Evolutionary conservation across 2,113 vertebrate genomes (phyloP).

Genomic region (Petrocephalus microphthalmus): DNA sequence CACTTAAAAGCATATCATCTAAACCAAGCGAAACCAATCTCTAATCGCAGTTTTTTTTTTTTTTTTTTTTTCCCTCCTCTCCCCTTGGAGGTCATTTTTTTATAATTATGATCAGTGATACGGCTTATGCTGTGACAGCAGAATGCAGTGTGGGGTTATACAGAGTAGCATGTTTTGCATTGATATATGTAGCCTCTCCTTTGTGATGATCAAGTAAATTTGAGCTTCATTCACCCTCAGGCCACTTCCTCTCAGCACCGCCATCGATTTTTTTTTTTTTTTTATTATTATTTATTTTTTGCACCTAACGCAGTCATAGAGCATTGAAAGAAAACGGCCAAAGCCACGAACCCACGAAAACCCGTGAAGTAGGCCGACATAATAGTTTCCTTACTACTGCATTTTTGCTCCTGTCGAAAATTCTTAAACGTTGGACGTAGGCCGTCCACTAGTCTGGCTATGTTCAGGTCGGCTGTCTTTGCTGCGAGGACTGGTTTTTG

Average conservation of each 20-base stretch:
- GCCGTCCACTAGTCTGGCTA: neutral
- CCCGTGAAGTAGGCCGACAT: neutral
- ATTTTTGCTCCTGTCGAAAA: neutral
- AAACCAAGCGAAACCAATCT: neutral
- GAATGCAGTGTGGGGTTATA: neutral
- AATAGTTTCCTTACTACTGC: neutral
- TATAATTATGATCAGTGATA: neutral
- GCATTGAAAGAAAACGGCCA: neutral
- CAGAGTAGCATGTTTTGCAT: neutral
- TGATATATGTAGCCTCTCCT: neutral
- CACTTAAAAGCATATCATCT: neutral
- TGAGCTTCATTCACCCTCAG: neutral
- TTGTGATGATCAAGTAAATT: constrained; percentile 1
- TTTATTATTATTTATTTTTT: neutral
- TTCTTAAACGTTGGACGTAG: neutral
- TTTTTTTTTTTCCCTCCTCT: no score
- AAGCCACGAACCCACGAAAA: neutral
- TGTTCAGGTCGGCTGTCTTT: neutral
- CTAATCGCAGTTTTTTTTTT: no score
- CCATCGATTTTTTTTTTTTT: neutral
- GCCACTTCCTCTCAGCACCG: neutral
- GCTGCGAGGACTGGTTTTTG: neutral
- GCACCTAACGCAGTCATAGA: neutral
- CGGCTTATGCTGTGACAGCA: neutral
- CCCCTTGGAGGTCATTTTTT: neutral